Base-by-base conservation (phyloP, 2,113 vertebrate genomes). In the Corythornis vintsioides region DNA sequence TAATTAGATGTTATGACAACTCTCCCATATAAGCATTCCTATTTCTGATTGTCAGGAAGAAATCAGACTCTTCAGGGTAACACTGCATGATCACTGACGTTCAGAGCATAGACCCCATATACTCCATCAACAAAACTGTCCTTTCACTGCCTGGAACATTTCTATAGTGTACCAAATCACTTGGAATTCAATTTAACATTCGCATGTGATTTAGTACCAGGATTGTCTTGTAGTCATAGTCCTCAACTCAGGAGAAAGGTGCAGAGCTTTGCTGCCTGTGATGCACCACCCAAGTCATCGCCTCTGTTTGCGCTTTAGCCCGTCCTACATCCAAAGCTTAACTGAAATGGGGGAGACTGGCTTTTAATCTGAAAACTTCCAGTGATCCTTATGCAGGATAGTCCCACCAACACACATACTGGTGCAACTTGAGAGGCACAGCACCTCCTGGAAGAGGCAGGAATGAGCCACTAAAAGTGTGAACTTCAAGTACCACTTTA, bases 391-490 rank as follows among this genome's bases (percentile, higher is more conserved):
- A 25, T 11, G 33, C 29, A 69, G 38, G 17, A 17, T n/a, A 33
- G 33, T 81, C 38, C 25, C 26, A 43, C 4, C 40, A 83, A 43
- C 4, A 38, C 7, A 19, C 9, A 15, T 14, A 45, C 15, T 45
- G 13, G 26, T 67, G 43, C 35, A 74, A 24, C 9, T 1, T 53
- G 57, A 75, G 31, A 82, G 13, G 24, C 14, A 75, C 24, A 56
- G 13, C 5, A 7, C 22, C 50, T 82, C 24, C n/a, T 14, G 13
- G 18, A 69, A 78, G n/a, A 78, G 10, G n/a, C 11, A 26, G 61
- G 82, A 89, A n/a, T 0, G 0, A 82, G 45, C 9, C 9, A n/a
- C 1, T 1, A 61, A 10, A 77, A 20, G 6, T 3, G 2, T 47
- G 40, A 74, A 43, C 7, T 74, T 72, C 40, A 84, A 75, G 35